Conservation (phyloP, 1,140 invertebrate genomes). For the Drosophila eugracilis region DNA sequence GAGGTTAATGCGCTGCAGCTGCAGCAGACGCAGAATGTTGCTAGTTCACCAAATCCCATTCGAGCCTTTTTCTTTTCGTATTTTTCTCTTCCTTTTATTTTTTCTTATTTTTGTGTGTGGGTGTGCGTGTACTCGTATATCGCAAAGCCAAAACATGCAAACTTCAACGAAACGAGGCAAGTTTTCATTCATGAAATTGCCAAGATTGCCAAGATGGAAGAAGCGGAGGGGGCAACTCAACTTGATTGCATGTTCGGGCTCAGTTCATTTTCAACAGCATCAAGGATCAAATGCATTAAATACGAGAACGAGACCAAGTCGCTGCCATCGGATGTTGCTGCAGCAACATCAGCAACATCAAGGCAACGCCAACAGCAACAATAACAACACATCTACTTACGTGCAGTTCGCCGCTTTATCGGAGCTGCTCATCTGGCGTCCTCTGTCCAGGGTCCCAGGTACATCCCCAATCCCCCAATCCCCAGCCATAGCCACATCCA, state of each 20-base stretch:
- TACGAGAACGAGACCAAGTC: conserved; percentile 64
- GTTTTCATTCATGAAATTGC: conserved; percentile 83
- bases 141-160: conserved; percentile 69
- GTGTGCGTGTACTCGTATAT: conserved; percentile 74
- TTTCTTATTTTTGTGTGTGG: conserved; percentile 38
- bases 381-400: conserved; percentile 51
- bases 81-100: too few species aligned
- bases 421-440: conserved; percentile 69
- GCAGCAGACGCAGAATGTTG: conserved; percentile 60
- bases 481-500: not conserved
- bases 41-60: conserved; percentile 36
- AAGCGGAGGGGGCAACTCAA: conserved; percentile 25
- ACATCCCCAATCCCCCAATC: conserved; percentile 8
- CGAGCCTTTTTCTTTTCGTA: conserved; percentile 1
- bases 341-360: conserved; percentile 18
- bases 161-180: conserved; percentile 63
- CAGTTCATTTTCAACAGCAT: conserved; percentile 83
- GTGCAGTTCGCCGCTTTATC: conserved; percentile 73
- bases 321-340: conserved; percentile 68
- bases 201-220: conserved; percentile 43
- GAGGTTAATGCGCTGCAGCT: conserved; percentile 81
- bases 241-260: conserved; percentile 81
- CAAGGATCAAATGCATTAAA: conserved; percentile 84
- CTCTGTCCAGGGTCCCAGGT: conserved; percentile 39
- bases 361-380: conserved; percentile 19